phyloP scores from a whole-genome alignment of 1,140 invertebrate species.

The Neuroterus valhalla region DNA sequence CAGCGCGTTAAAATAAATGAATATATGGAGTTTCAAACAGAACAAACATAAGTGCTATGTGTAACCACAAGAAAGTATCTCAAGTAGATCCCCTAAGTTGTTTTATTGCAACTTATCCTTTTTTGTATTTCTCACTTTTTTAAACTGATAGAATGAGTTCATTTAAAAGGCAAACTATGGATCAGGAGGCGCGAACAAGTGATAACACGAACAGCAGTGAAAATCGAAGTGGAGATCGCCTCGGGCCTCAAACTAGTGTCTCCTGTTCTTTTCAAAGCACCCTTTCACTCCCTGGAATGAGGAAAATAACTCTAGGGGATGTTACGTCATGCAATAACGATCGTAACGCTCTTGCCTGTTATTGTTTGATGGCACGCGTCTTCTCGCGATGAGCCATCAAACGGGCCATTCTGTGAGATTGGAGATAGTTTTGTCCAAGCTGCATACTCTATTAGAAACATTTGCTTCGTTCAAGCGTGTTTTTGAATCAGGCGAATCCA shows the following conservation, averaged over 20 bases:
- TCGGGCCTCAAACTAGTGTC: not conserved
- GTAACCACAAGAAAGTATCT: too few species aligned
- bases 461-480: not conserved
- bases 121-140: too few species aligned
- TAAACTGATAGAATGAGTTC: not conserved
- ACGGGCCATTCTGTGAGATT: constrained; percentile 46
- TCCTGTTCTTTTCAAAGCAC: constrained; percentile 6
- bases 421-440: constrained; percentile 36
- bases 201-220: not conserved
- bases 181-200: not conserved
- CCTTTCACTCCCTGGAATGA: not conserved
- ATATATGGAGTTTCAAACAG: too few species aligned
- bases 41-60: too few species aligned
- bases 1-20: too few species aligned
- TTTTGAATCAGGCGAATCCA: constrained; percentile 6
- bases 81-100: too few species aligned
- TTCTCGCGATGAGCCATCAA: constrained; percentile 55
- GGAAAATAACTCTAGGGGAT: constrained; percentile 8
- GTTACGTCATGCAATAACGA: constrained; percentile 58
- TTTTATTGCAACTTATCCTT: too few species aligned
- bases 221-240: not conserved
- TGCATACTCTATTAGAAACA: constrained; percentile 10
- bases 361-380: constrained; percentile 59
- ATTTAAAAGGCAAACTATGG: not conserved
- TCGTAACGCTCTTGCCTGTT: constrained; percentile 59